phyloP scores from a whole-genome alignment of 2,797 vertebrate genomes.

The Petrocephalus sullivani region DNA sequence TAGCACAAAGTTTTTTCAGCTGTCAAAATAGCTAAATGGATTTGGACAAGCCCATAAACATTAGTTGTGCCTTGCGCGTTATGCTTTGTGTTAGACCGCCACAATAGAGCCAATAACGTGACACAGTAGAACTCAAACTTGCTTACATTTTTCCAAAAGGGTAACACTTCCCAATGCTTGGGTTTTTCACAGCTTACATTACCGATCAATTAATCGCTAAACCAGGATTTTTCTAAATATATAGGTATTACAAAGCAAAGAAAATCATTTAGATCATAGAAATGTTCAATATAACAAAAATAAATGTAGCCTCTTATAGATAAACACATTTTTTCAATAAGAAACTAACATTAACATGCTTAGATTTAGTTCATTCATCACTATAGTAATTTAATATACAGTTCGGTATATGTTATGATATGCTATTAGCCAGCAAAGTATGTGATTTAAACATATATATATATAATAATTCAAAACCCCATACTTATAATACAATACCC shows the following conservation, averaged over 20 bases:
- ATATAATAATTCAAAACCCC: background rate
- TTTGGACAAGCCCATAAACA: too few species aligned
- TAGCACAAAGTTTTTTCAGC: too few species aligned
- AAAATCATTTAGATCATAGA: background rate
- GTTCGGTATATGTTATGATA: background rate
- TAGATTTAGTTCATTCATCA: background rate
- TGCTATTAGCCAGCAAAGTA: background rate
- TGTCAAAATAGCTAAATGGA: too few species aligned
- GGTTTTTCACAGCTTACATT: background rate
- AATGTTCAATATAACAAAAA: background rate
- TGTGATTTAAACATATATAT: background rate
- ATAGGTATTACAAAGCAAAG: background rate
- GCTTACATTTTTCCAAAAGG: background rate
- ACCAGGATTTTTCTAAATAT: background rate
- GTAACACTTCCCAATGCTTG: background rate
- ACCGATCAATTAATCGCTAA: background rate
- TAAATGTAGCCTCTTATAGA: background rate
- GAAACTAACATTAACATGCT: background rate
- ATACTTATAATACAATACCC: background rate
- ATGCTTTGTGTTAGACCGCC: too few species aligned
- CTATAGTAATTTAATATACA: background rate
- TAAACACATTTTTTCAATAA: background rate
- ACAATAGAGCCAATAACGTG: background rate
- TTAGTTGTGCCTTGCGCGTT: too few species aligned
- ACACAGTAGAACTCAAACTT: background rate